A percentile compares a stretch with the other conserved stretches of the same genome.
phyloP scores from a whole-genome alignment of 1,140 invertebrate genomes.

The Aphidius gifuensis region DNA sequence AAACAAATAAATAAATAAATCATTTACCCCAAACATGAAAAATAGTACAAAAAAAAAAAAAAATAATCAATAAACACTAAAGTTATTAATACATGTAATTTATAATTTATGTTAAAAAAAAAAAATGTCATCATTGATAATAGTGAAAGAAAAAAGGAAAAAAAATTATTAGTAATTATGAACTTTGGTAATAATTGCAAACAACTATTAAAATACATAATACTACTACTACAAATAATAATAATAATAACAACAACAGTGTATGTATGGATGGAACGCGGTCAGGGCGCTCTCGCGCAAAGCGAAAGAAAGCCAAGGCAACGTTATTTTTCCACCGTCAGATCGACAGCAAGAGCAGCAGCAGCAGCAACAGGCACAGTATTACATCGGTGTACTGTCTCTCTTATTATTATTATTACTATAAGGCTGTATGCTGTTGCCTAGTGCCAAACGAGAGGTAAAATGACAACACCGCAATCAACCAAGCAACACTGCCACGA shows the following conservation, averaged over 20 bases:
- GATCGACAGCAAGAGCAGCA: slow-evolving; percentile 22
- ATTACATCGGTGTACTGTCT: slow-evolving; percentile 7
- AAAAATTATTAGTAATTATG: too few relatives aligned
- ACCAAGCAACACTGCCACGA: slow-evolving; percentile 1
- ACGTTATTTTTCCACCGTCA: slow-evolving; percentile 44
- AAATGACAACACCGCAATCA: slow-evolving; percentile 28
- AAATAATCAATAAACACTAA: too few relatives aligned
- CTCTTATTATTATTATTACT: too few relatives aligned
- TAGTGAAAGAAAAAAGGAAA: too few relatives aligned
- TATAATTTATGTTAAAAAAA: too few relatives aligned
- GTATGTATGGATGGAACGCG: slow-evolving; percentile 21
- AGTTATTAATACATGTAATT: too few relatives aligned
- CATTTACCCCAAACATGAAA: too few relatives aligned
- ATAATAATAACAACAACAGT: not conserved
- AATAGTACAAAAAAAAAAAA: too few relatives aligned
- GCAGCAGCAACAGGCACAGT: slow-evolving; percentile 14
- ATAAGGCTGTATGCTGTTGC: too few relatives aligned
- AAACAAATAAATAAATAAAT: too few relatives aligned
- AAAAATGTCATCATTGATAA: too few relatives aligned
- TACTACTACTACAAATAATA: not conserved
- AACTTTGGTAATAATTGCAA: too few relatives aligned
- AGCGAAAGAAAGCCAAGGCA: slow-evolving; percentile 46
- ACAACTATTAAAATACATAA: not conserved
- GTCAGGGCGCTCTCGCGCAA: slow-evolving; percentile 21
- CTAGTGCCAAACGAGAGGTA: slow-evolving; percentile 22